Base-by-base conservation (phyloP, 1,140 invertebrate species). In the Drosophila rhopaloa region DNA sequence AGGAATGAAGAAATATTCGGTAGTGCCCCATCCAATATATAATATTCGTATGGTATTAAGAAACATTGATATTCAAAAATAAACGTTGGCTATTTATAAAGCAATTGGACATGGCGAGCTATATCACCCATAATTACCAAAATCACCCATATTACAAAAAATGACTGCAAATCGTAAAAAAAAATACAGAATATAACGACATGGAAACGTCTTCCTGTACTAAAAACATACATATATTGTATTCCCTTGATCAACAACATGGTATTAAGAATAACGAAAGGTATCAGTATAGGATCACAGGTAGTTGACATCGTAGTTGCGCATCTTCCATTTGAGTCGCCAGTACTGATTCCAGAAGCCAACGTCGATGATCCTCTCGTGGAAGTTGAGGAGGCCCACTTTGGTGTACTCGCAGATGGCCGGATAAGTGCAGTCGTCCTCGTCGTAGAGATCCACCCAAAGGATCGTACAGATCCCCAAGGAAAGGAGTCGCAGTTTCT, bases 301-400 rank as follows among this genome's bases (percentile, higher is more conserved):
- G 75, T 91, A 93, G 93, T 97, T 97, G 9, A 97, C 92, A 94
- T 97, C 97, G 94, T 95, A 97, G 92, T 97, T 95, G 50, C 92
- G 93, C 94, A 97, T 97, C 90, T 95, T 95, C 74, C 94, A 94
- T 47, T 94, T 93, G 27, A 96, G 92, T 58, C 95, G 93, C 94
- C 95, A 95, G 95, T 96, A 97, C 60, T 93, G 94, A 60, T 96
- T 95, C 86, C 96, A 93, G 77, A 97, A 94, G 6, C 97, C 97
- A 65, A 97, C 90, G 91, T 98, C 97, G 29, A 97, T 91, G 66
- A 97, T 94, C 77, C 95, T 93, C 76, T 95, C 84, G 63, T 94
- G 85, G 81, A 96, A 95, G 37, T 93, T 94, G 6, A 94, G 56
- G 74, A 94, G 94, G 76, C 92, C 84, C 5, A 96, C 95, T 86